phyloP scores from a whole-genome alignment of 1,140 invertebrate species.

The Oedothorax gibbosus region DNA sequence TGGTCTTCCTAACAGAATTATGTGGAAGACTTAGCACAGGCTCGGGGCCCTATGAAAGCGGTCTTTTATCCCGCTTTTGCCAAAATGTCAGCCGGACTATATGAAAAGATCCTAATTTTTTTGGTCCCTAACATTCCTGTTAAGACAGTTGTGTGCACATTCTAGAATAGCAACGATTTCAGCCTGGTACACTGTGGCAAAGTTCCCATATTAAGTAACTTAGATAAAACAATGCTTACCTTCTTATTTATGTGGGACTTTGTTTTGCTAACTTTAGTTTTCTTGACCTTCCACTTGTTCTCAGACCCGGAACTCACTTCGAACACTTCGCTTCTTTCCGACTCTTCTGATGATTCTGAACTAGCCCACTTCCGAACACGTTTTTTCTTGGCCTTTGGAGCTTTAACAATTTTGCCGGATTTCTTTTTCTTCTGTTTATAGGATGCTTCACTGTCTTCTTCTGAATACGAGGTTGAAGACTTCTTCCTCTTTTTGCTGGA shows the following conservation, averaged over 20 bases:
- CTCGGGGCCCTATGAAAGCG: too few relatives aligned
- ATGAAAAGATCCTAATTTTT: too few relatives aligned
- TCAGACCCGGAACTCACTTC: conserved; percentile 15
- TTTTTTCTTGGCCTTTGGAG: neutral
- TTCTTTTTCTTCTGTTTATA: conserved; percentile 42
- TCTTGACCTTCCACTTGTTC: conserved; percentile 47
- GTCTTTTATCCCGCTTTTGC: too few relatives aligned
- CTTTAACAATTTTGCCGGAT: neutral
- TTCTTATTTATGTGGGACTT: conserved; percentile 53
- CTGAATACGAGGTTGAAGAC: neutral
- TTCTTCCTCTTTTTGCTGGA: conserved; percentile 37
- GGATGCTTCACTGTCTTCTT: conserved; percentile 44
- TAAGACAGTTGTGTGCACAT: too few relatives aligned
- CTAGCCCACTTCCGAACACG: conserved; percentile 26
- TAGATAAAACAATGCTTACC: too few relatives aligned
- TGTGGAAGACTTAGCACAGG: too few relatives aligned
- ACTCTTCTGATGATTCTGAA: conserved; percentile 30
- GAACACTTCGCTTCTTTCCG: conserved; percentile 34
- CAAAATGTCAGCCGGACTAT: too few relatives aligned
- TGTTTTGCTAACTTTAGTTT: conserved; percentile 18
- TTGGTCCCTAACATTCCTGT: too few relatives aligned
- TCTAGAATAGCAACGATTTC: too few relatives aligned
- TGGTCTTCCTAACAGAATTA: too few relatives aligned
- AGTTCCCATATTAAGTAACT: too few relatives aligned
- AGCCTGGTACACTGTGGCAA: too few relatives aligned